Evolutionary conservation across 2,888 invertebrate species (phyloP), one percentile per base, ranked within the genome.

Genomic region (Atethmia centrago): DNA sequence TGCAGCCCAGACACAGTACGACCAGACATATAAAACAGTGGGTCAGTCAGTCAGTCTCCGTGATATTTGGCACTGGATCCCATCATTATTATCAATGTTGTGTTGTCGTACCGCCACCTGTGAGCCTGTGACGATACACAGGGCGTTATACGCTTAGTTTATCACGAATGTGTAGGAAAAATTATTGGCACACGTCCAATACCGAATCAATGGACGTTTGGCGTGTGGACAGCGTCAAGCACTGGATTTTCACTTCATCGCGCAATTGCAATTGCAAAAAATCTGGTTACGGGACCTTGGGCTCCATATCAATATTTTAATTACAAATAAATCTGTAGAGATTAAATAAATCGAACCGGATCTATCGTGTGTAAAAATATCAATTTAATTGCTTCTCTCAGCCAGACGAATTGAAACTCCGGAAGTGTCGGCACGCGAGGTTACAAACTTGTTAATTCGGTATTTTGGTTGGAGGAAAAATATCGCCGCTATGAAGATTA

Each of bases 371-470:
- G 42, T 74, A 80, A 75, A 71, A 76, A 80, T 80, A 71, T 80
- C 42, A 71, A 76, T 80, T 71, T 71, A 76, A 84, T 84, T 71
- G 71, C 69, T 80, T 84, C 62, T 75, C 67, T 70, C 62, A 69
- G 63, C 69, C 71, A 76, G 63, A 65, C 61, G 76, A 75, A 75
- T 74, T 67, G 64, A 69, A 76, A 71, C 84, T 84, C 82, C 82
- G 82, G 82, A 82, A 82, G 81, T 82, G 82, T 64, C 76, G 81
- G 82, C 76, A 84, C 81, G 82, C 84, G 81, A 82, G 84, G 84
- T 84, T 80, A 84, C 76, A 58, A 80, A 84, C 80, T 84, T 82
- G 81, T 80, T 84, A 80, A 76, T 82, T 83, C 81, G 28, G 56
- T 83, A 83, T 81, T 80, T 71, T 80, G 71, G 69, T 49, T 69